Conservation (phyloP, 2,797 vertebrate species). For the Mustela erminea region DNA sequence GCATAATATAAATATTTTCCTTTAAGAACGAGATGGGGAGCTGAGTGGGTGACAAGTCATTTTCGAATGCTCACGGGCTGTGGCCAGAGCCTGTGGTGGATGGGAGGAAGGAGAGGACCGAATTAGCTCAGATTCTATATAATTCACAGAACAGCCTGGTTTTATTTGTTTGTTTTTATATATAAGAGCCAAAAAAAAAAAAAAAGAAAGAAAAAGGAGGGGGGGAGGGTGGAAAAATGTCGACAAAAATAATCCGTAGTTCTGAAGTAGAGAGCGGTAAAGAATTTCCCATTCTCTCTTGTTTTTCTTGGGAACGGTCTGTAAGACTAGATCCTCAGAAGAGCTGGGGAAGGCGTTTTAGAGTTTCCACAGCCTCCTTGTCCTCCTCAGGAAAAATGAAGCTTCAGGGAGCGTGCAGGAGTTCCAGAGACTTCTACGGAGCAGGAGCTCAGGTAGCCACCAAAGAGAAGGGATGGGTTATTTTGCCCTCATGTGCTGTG, state of each 20-base stretch:
- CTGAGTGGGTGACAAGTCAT: slow-evolving; percentile 89
- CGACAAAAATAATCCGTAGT: slow-evolving; percentile 54
- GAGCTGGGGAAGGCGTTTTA: background rate
- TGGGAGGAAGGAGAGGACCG: slow-evolving; percentile 38
- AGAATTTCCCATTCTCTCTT: slow-evolving; percentile 32
- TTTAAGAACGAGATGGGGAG: slow-evolving; percentile 85
- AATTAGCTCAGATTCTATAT: slow-evolving; percentile 75
- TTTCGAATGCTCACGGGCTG: slow-evolving; percentile 85
- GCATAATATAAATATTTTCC: slow-evolving; percentile 90
- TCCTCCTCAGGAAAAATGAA: background rate
- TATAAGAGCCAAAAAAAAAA: slow-evolving; percentile 47
- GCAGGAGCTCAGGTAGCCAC: background rate
- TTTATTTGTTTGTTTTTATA: slow-evolving; percentile 72
- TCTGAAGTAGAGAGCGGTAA: slow-evolving; percentile 46
- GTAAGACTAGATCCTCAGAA: background rate
- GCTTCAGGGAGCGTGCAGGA: background rate
- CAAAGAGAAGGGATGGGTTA: background rate
- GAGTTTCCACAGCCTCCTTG: background rate
- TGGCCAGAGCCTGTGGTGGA: slow-evolving; percentile 78
- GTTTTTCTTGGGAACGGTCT: background rate
- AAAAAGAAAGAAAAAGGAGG: slow-evolving; percentile 10
- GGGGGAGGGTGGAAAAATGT: background rate
- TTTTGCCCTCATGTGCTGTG: background rate
- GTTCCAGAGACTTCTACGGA: background rate
- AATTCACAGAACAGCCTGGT: slow-evolving; percentile 32